A percentile compares a stretch with the other conserved stretches of the same genome.
Conservation (phyloP, 2,113 vertebrate species). For the Varanus salvator region DNA sequence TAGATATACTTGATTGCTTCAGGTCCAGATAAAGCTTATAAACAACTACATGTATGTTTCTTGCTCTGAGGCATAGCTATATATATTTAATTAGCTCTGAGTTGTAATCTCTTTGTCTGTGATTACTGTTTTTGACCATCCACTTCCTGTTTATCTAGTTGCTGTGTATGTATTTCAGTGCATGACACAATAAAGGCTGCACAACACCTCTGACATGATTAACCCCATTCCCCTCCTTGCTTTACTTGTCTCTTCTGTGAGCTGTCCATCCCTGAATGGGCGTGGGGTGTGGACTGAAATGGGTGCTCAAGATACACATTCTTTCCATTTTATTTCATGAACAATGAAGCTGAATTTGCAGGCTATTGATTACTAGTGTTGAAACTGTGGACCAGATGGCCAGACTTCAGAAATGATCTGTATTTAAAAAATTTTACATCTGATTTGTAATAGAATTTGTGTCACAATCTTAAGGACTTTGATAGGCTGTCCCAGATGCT, state of each 20-base stretch:
- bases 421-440: too few relatives aligned
- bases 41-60: conserved; percentile 57
- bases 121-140: conserved; percentile 24
- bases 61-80: conserved; percentile 36
- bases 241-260: conserved; percentile 20
- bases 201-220: background rate
- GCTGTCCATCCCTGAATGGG: background rate
- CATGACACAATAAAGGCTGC: conserved; percentile 22
- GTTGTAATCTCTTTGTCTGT: conserved; percentile 44
- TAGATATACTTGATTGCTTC: conserved; percentile 73
- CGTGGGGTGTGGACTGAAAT: conserved; percentile 25
- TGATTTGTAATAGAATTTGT: too few relatives aligned
- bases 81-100: background rate
- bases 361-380: background rate
- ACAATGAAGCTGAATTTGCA: background rate
- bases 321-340: background rate
- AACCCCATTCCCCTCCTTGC: conserved; percentile 17
- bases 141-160: conserved; percentile 46
- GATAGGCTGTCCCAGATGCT: too few relatives aligned
- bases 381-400: background rate
- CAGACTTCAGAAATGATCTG: too few relatives aligned
- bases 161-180: conserved; percentile 29
- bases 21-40: conserved; percentile 66
- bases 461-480: too few relatives aligned
- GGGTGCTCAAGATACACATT: background rate